phyloP scores from a whole-genome alignment of 2,888 invertebrate genomes.

The Brassicogethes aeneus region DNA sequence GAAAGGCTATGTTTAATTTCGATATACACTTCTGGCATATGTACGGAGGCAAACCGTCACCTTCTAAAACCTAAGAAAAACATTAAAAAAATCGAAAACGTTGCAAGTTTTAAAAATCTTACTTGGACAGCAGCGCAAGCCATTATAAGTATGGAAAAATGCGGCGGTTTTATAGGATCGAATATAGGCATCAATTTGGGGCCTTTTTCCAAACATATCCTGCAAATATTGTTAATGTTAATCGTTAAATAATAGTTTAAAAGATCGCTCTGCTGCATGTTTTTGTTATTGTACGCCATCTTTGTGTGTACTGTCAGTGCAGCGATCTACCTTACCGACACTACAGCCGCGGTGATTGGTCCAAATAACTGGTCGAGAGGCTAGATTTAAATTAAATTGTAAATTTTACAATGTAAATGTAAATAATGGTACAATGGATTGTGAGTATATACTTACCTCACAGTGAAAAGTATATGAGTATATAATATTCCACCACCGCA shows the following conservation, averaged over 20 bases:
- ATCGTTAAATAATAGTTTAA: slow-evolving; percentile 38
- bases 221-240: slow-evolving; percentile 39
- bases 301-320: too few species aligned
- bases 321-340: too few species aligned
- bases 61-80: slow-evolving; percentile 35
- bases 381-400: too few species aligned
- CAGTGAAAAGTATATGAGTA: too few species aligned
- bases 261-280: slow-evolving; percentile 32
- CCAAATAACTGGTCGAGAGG: too few species aligned
- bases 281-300: slow-evolving; percentile 28
- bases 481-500: too few species aligned
- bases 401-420: too few species aligned
- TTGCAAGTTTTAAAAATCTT: slow-evolving; percentile 11
- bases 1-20: slow-evolving; percentile 37
- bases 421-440: too few species aligned
- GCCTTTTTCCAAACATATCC: slow-evolving; percentile 39
- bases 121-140: slow-evolving; percentile 41
- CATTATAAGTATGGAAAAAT: slow-evolving; percentile 40
- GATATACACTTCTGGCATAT: slow-evolving; percentile 40
- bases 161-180: slow-evolving; percentile 39
- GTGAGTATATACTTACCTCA: too few species aligned
- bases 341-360: too few species aligned
- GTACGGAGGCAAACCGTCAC: slow-evolving; percentile 37
- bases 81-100: too few species aligned
- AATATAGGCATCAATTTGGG: slow-evolving; percentile 39